A percentile compares a stretch with the other conserved stretches of the same genome.
Conservation (phyloP, 2,113 vertebrate genomes). For the Oncorhynchus keta region DNA sequence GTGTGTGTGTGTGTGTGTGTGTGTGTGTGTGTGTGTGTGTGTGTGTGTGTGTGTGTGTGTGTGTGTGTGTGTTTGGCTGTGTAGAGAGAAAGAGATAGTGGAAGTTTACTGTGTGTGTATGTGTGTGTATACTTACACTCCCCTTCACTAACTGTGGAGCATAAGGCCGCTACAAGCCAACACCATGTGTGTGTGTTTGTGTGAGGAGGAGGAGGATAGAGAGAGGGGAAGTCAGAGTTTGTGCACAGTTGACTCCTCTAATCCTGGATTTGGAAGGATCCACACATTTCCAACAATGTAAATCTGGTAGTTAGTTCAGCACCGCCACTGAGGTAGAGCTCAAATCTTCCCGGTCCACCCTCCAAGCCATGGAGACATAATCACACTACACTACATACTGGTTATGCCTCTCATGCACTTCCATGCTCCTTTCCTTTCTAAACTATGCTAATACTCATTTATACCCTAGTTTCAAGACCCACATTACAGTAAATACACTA, state of each 20-base stretch:
- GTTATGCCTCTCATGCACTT: slow-evolving; percentile 42
- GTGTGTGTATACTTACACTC: too few species aligned
- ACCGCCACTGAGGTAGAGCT: slow-evolving; percentile 35
- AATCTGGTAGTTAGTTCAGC: slow-evolving; percentile 57
- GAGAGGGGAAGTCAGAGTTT: slow-evolving; percentile 46
- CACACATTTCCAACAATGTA: slow-evolving; percentile 62
- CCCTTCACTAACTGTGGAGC: too few species aligned
- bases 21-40: slow-evolving; percentile 12
- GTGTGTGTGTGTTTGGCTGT: not conserved
- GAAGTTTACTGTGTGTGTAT: slow-evolving; percentile 34
- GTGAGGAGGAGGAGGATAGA: slow-evolving; percentile 17
- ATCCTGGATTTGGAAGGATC: slow-evolving; percentile 70
- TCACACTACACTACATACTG: slow-evolving; percentile 49
- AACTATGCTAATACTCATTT: slow-evolving; percentile 32
- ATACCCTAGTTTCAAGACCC: slow-evolving; percentile 31
- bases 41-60: slow-evolving; percentile 25
- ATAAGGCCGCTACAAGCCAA: too few species aligned
- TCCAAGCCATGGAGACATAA: slow-evolving; percentile 38
- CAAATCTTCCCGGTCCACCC: slow-evolving; percentile 54
- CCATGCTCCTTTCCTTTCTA: slow-evolving; percentile 39
- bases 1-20: not conserved
- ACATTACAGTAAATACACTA: slow-evolving; percentile 33
- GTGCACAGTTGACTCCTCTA: slow-evolving; percentile 66
- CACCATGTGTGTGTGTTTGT: not conserved
- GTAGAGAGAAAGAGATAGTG: slow-evolving; percentile 36